Base-by-base conservation (phyloP, 2,113 vertebrate genomes). In the Campylorhamphus procurvoides region DNA sequence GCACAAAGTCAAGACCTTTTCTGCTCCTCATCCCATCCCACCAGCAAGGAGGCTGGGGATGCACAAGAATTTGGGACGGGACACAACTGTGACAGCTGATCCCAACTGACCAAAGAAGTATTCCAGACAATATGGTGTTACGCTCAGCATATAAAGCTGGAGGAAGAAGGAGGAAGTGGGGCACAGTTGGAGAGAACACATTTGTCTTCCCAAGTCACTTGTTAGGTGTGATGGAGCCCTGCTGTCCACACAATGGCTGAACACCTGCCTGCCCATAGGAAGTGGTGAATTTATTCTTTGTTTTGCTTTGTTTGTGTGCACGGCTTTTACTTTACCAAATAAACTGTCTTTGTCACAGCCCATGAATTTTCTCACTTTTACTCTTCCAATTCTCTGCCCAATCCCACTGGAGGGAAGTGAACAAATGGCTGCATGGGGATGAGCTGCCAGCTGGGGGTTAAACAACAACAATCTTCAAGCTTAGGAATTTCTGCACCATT, bases 181-280 rank as follows among this genome's bases (percentile, higher is more conserved):
- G 13, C 11, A 73, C 2, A 1, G 40, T 15, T 12, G 4, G 22
- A 18, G 20, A 39, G 15, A 47, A 17, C 52, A 14, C 1, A 3
- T 42, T 55, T 56, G 8, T 72, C 47, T 87, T 76, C 40, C 14
- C 22, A 37, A 47, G 29, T 23, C 9, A 20, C 3, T 1, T 1
- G 0, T 42, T 56, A 40, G 0, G 0, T 0, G 0, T 88, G 31
- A 14, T 13, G 23, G 18, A 63, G 13, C 3, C n/a, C 27, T n/a
- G 17, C 15, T 53, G 19, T 77, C 59, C 58, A 44, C 47, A 19
- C 12, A 47, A 18, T 55, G 25, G 11, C 19, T 24, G 49, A 66
- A 66, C 39, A 44, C 25, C 18, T 29, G 50, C 25, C 14, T 42
- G 40, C 12, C 31, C 9, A 14, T 4, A 5, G 20, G 20, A 76